Percentiles rank a stretch among this genome's conserved stretches.
Conservation (phyloP, 2,797 vertebrate species). For the Halcyon chelicuti region DNA sequence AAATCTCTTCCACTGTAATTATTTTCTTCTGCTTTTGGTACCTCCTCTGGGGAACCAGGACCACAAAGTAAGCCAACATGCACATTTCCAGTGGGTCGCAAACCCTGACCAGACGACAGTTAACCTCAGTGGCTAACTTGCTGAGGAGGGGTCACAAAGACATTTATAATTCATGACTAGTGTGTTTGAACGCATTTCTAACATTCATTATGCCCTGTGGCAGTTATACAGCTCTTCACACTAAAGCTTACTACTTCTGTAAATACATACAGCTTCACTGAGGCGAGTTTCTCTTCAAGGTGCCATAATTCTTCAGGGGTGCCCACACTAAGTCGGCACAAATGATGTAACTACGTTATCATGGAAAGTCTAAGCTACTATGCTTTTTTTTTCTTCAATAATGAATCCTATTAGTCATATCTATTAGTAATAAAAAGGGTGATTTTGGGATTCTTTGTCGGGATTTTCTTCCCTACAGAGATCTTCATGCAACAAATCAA, state of each 20-base stretch:
- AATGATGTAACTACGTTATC: background rate
- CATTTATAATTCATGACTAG: constrained; percentile 38
- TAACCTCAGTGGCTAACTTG: constrained; percentile 33
- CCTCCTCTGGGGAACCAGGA: background rate
- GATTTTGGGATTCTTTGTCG: background rate
- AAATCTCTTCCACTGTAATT: background rate
- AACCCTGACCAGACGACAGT: constrained; percentile 6
- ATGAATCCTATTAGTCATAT: background rate
- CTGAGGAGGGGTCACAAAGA: constrained; percentile 1
- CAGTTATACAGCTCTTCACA: constrained; percentile 34
- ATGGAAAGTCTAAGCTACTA: background rate
- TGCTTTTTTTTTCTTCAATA: background rate
- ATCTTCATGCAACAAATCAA: background rate
- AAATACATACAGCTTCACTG: background rate
- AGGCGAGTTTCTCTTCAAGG: background rate
- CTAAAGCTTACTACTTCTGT: background rate
- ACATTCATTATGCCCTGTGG: constrained; percentile 33
- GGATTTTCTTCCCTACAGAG: background rate
- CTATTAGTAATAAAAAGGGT: background rate
- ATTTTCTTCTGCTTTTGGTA: background rate
- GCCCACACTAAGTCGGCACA: background rate
- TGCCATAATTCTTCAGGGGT: background rate
- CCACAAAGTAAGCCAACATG: background rate
- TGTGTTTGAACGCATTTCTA: constrained; percentile 27
- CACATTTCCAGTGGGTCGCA: constrained; percentile 4